These are phyloP conservation scores for Pomatorhinus ruficollis DNA, from an alignment of 2,113 vertebrate species.

Conservation along the genomic window DNA sequence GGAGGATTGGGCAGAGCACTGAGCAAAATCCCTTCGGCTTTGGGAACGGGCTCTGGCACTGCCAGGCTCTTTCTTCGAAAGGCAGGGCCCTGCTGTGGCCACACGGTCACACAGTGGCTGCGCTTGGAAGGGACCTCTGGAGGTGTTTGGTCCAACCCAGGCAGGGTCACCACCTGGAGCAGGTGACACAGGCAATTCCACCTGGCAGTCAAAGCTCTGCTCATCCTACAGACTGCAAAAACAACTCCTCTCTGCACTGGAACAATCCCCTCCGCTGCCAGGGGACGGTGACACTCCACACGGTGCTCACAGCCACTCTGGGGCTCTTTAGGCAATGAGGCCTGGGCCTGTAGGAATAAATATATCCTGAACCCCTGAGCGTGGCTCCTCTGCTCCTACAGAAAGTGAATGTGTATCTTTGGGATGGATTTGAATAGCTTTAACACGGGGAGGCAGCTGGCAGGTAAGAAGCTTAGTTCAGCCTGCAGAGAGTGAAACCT, in stretches of 20 bases:
- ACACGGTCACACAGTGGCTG: not conserved
- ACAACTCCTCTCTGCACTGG: not conserved
- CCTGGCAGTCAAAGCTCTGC: not conserved
- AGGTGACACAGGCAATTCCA: not conserved
- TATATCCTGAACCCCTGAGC: fast-evolving
- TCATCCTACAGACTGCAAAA: not conserved
- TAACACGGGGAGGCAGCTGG: not conserved
- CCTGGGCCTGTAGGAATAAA: fast-evolving
- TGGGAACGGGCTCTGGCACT: fast-evolving
- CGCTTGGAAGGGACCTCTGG: not conserved
- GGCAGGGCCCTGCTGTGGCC: fast-evolving
- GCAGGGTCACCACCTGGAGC: not conserved
- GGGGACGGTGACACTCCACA: not conserved
- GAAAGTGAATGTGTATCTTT: conserved; percentile 3
- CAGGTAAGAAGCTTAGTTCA: conserved; percentile 18
- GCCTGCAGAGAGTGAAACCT: not conserved
- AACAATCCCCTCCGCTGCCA: not conserved
- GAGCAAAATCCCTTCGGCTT: not conserved
- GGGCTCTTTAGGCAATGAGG: fast-evolving
- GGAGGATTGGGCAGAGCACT: not conserved
- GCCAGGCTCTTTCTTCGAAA: not conserved
- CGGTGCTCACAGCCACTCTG: not conserved
- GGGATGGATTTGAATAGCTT: not conserved
- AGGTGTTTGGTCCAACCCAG: not conserved
- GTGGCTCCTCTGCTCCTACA: not conserved